A percentile compares a stretch with the other conserved stretches of the same genome.
Evolutionary conservation across 2,888 invertebrate genomes (phyloP).

Genomic region (Callyntrura guangdongensis): DNA sequence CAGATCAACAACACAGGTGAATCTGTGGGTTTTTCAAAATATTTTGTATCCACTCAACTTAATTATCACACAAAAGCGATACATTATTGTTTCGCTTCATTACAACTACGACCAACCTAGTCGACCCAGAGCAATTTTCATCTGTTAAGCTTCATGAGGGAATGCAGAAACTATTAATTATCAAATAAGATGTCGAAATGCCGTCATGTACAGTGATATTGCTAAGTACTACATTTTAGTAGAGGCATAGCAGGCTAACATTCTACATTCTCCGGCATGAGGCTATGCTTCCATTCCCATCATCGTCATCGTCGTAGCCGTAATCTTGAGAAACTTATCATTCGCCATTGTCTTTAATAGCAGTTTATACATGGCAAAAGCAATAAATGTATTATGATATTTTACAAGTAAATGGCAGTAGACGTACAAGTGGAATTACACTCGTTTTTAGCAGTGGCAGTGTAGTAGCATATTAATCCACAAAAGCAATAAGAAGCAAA

Average conservation of each 20-base stretch:
- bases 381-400: conserved; percentile 68
- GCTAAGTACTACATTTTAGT: too few relatives aligned
- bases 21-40: conserved; percentile 52
- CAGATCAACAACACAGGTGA: conserved; percentile 55
- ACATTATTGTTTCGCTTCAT: conserved; percentile 62
- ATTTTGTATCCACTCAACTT: conserved; percentile 47
- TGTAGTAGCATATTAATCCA: conserved; percentile 29
- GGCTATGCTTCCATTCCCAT: conserved; percentile 22
- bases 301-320: not conserved
- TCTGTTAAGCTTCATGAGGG: conserved; percentile 72
- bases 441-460: not conserved
- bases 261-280: not conserved
- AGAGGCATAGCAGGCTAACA: not conserved
- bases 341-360: not conserved
- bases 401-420: conserved; percentile 42
- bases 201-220: conserved; percentile 52
- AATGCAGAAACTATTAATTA: conserved; percentile 68
- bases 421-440: conserved; percentile 49
- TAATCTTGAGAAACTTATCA: not conserved
- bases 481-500: conserved; percentile 66
- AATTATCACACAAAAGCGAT: conserved; percentile 74
- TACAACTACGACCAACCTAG: conserved; percentile 61
- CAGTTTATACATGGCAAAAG: conserved; percentile 9
- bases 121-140: conserved; percentile 75
- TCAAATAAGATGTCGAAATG: conserved; percentile 70